phyloP scores from a whole-genome alignment of 2,888 invertebrate species.

The Trissonchulus latispiculum region DNA sequence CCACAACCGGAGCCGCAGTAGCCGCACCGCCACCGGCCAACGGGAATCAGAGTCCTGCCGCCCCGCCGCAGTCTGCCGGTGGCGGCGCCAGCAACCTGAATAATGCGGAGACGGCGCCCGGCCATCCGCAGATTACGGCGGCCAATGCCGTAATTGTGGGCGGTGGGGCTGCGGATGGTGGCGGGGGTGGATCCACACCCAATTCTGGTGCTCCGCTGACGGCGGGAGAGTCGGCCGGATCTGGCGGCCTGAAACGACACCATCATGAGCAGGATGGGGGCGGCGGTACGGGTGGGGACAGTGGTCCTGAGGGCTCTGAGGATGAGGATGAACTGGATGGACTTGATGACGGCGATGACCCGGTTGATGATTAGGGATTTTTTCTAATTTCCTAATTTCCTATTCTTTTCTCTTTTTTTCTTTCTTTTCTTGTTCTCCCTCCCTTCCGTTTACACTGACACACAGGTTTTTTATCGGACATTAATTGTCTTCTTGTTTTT shows the following conservation, averaged over 20 bases:
- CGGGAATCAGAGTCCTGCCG: no score
- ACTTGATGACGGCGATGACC: background rate
- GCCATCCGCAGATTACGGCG: background rate
- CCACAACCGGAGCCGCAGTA: background rate
- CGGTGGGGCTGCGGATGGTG: background rate
- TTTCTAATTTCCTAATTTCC: no score
- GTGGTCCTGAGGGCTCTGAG: background rate
- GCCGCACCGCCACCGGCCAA: background rate
- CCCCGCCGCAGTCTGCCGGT: background rate
- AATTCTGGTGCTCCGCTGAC: no score
- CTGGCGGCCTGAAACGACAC: background rate
- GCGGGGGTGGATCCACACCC: background rate
- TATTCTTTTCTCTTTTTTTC: no score
- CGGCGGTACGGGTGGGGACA: no score
- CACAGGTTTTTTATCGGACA: background rate
- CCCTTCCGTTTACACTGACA: background rate
- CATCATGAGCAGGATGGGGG: no score
- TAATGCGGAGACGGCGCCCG: background rate
- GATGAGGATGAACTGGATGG: background rate
- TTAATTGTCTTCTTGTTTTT: no score
- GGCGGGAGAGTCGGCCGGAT: no score
- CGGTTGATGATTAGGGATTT: background rate
- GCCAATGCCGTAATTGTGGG: background rate
- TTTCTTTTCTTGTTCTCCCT: background rate
- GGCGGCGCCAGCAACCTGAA: background rate